phyloP scores from a whole-genome alignment of 2,888 invertebrate genomes.

The Melieria omissa region DNA sequence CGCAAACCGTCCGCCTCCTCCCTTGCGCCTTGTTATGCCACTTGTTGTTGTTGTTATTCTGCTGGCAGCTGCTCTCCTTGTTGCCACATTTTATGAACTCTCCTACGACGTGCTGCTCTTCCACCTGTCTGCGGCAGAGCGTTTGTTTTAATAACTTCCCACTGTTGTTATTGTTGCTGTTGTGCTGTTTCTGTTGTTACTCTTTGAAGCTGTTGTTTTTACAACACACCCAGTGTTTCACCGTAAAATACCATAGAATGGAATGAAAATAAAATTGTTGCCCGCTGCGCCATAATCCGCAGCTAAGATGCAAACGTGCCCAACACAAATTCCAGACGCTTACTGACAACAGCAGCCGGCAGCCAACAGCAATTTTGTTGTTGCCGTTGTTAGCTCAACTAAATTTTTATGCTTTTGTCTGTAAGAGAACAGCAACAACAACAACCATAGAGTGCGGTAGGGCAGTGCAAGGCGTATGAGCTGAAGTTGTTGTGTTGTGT shows the following conservation, averaged over 20 bases:
- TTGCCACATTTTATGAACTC: no score
- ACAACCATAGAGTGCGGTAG: no score
- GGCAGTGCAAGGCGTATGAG: no score
- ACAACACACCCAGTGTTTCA: slow-evolving; percentile 3
- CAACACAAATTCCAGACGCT: slow-evolving; percentile 58
- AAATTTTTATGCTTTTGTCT: slow-evolving; percentile 36
- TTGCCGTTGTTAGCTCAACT: slow-evolving; percentile 46
- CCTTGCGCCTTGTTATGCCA: background rate
- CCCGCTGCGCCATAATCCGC: slow-evolving; percentile 49
- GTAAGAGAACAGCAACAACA: background rate
- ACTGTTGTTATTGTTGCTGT: background rate
- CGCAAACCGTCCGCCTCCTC: no score
- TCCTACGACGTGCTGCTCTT: background rate
- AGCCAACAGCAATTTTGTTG: background rate
- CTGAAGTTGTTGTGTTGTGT: background rate
- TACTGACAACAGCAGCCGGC: slow-evolving; percentile 37
- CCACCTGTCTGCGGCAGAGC: background rate
- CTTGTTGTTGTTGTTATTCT: slow-evolving; percentile 8
- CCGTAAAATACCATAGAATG: background rate
- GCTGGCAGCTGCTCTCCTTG: no score
- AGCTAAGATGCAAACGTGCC: slow-evolving; percentile 60
- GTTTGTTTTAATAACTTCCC: background rate
- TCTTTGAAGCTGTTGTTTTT: slow-evolving; percentile 3
- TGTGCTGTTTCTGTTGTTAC: background rate
- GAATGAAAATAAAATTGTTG: background rate